Evolutionary conservation across 2,113 vertebrate genomes (phyloP).

Genomic region (Arizona elegans): DNA sequence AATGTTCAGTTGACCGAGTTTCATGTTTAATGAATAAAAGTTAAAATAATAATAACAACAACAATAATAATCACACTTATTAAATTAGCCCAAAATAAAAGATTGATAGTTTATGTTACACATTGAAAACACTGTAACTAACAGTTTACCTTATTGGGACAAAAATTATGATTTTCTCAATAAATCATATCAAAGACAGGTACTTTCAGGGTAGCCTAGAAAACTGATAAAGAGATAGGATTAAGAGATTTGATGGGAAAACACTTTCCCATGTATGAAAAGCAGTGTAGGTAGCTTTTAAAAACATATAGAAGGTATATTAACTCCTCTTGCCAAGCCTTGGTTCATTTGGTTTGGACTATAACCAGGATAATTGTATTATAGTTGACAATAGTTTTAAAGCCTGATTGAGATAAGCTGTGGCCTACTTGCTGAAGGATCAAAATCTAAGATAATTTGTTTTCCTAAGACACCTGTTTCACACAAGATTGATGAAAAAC

Average conservation of each 20-base stretch:
- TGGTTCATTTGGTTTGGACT: conserved; percentile 51
- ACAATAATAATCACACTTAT: too few species aligned
- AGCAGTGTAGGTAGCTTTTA: conserved; percentile 56
- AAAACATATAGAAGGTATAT: conserved; percentile 57
- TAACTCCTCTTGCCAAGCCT: conserved; percentile 51
- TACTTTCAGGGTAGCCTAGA: not conserved
- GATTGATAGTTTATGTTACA: not conserved
- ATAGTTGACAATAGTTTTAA: conserved; percentile 61
- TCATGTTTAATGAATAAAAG: too few species aligned
- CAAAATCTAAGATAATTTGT: conserved; percentile 63
- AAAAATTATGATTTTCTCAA: conserved; percentile 11
- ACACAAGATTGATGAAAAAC: conserved; percentile 51
- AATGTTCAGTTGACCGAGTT: too few species aligned
- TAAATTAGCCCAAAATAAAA: not conserved
- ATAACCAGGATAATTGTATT: conserved; percentile 66
- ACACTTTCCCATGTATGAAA: conserved; percentile 66
- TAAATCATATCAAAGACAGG: not conserved
- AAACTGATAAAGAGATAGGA: conserved; percentile 39
- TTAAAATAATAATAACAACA: too few species aligned
- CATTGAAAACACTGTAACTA: not conserved
- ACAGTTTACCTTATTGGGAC: not conserved
- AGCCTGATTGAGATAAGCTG: conserved; percentile 59
- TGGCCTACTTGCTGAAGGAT: conserved; percentile 54
- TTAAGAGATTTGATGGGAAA: conserved; percentile 64
- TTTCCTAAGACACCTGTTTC: conserved; percentile 65